Base-by-base conservation (phyloP, 2,888 invertebrate genomes). In the Leucophenga montana region DNA sequence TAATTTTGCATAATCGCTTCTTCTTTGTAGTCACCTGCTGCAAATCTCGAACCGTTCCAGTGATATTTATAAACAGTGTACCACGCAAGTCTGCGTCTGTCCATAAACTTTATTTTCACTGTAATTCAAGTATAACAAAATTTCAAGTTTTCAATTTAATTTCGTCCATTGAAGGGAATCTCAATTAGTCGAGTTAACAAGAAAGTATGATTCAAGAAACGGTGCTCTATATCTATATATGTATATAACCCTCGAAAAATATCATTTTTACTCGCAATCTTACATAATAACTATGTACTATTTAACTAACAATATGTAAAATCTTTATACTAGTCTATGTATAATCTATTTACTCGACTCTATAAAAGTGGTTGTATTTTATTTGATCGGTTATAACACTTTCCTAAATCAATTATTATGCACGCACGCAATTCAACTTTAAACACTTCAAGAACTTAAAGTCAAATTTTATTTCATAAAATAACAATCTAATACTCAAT, bases 1-100 rank as follows among this genome's bases (percentile, higher is more conserved):
- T 39, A 39, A 39, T 39, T 1, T 39, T 39, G 11, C 39, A 39
- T 39, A 39, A 39, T 39, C 9, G 39, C 18, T 50, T n/a, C 68
- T 67, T 70, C 72, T 71, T 77, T 83, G 76, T 80, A 82, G 84
- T 74, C 77, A 53, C 82, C 75, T 78, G 82, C 77, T 75, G 81
- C 74, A 67, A 69, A 85, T 31, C 84, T 82, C 68, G 85, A 84
- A 75, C 75, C 73, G 66, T 80, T 79, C 66, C 73, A 77, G 56
- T 72, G 72, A 61, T 73, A 78, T 66, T 62, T 62, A 65, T 66
- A 74, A 69, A 68, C 62, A 68, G 66, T 44, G 68, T 54, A 68
- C 65, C 54, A 54, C 33, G 22, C 18, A n/a, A 33, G 39, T 39
- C 8, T 39, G 5, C 8, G 39, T 39, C 39, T 39, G 9, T 39